phyloP scores from a whole-genome alignment of 2,797 vertebrate genomes.

The Rhinichthys osculus region DNA sequence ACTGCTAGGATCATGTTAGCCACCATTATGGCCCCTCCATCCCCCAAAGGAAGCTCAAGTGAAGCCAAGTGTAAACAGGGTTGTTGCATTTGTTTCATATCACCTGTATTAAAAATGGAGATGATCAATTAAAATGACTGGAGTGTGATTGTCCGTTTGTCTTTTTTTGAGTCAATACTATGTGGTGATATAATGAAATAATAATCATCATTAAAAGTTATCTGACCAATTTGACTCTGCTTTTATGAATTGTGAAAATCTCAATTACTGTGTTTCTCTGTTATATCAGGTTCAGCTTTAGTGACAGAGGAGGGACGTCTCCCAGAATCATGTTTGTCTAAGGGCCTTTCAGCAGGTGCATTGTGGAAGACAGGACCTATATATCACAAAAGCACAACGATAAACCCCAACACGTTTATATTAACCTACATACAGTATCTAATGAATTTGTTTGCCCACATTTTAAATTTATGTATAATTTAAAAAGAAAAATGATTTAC shows the following conservation, averaged over 20 bases:
- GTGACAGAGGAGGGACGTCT: neutral
- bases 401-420: neutral
- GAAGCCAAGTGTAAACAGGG: slow-evolving; percentile 81
- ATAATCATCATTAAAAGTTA: neutral
- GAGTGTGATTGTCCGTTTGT: slow-evolving; percentile 70
- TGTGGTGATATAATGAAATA: neutral
- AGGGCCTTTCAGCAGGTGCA: neutral
- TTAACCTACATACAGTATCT: neutral
- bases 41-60: slow-evolving; percentile 65
- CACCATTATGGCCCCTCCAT: slow-evolving; percentile 59
- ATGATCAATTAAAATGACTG: slow-evolving; percentile 75
- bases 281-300: slow-evolving; percentile 3
- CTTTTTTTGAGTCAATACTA: neutral
- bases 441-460: neutral
- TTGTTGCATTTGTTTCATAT: slow-evolving; percentile 86
- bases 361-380: neutral
- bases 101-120: slow-evolving; percentile 85
- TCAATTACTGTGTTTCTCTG: neutral
- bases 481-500: neutral
- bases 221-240: neutral
- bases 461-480: neutral
- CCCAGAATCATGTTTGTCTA: neutral
- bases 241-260: neutral
- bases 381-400: neutral
- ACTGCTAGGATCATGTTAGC: slow-evolving; percentile 78